A percentile compares a stretch with the other conserved stretches of the same genome.
Conservation (phyloP, 2,113 vertebrate genomes). For the Gobio gobio region DNA sequence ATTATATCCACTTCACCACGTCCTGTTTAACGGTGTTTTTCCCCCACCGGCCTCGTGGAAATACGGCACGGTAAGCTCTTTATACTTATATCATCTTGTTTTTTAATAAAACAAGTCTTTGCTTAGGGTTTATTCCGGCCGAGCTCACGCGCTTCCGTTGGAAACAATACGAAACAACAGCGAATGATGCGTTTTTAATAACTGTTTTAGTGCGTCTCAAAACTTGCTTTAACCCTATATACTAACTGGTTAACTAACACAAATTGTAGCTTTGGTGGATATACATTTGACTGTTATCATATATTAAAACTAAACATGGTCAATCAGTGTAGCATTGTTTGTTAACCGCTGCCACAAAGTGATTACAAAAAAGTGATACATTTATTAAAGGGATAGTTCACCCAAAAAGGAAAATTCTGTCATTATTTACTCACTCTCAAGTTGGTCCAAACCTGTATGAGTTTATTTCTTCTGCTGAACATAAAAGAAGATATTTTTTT, state of each 20-base stretch:
- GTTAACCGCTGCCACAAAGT: not conserved
- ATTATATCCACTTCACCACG: not conserved
- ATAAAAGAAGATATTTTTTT: too few relatives aligned
- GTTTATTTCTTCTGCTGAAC: too few relatives aligned
- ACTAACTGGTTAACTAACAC: not conserved
- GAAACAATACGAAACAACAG: not conserved
- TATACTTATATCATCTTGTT: not conserved
- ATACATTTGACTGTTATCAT: not conserved
- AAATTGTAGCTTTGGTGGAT: not conserved
- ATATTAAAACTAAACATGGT: not conserved
- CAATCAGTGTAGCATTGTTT: not conserved
- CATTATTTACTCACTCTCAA: too few relatives aligned
- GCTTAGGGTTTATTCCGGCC: not conserved
- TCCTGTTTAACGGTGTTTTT: not conserved
- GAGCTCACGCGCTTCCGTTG: constrained; percentile 5
- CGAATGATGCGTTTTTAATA: not conserved
- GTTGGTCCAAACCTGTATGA: too few relatives aligned
- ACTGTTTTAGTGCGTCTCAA: not conserved
- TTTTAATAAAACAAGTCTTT: not conserved
- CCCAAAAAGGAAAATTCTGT: too few relatives aligned
- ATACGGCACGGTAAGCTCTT: not conserved
- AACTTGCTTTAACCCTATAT: not conserved
- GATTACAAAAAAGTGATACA: not conserved
- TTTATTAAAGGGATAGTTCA: not conserved
- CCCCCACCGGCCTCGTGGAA: not conserved